Evolutionary conservation across 2,888 invertebrate genomes (phyloP).

Genomic region (Drosophila phalerata): DNA sequence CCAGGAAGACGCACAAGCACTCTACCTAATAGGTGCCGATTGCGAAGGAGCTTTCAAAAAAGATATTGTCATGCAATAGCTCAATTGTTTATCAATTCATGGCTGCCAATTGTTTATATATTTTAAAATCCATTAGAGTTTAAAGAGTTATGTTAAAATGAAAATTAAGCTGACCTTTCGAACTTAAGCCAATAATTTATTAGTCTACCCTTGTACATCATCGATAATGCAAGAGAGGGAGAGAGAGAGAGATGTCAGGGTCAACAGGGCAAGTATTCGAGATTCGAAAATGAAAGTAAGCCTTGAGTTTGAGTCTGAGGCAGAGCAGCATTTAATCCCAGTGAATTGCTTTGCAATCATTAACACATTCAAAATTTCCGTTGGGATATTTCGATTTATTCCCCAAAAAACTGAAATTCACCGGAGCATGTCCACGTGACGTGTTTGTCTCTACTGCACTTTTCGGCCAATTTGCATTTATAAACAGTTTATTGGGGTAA

Average conservation of each 20-base stretch:
- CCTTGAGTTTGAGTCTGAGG: conserved; percentile 1
- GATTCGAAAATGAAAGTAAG: conserved; percentile 47
- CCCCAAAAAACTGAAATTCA: conserved; percentile 37
- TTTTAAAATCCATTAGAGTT: too few species aligned
- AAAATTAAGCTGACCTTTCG: too few species aligned
- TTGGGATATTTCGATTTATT: conserved; percentile 23
- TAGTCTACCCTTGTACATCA: background rate
- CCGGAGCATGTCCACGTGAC: conserved; percentile 64
- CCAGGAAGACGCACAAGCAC: too few species aligned
- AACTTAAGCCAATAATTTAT: background rate
- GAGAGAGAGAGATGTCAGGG: conserved; percentile 54
- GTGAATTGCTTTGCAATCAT: conserved; percentile 35
- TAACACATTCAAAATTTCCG: conserved; percentile 22
- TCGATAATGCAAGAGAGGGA: conserved; percentile 15
- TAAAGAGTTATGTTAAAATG: too few species aligned
- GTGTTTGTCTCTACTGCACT: conserved; percentile 56
- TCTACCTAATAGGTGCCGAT: too few species aligned
- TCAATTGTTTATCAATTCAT: too few species aligned
- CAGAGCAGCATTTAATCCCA: conserved; percentile 2
- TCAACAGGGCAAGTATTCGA: conserved; percentile 10
- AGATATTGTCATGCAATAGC: too few species aligned
- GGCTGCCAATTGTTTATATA: too few species aligned
- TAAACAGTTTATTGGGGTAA: conserved; percentile 67
- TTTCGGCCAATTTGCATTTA: conserved; percentile 81
- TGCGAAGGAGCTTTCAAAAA: too few species aligned